A percentile compares a stretch with the other conserved stretches of the same genome.
phyloP scores from a whole-genome alignment of 2,888 invertebrate species.

The Mactromeris polynyma region DNA sequence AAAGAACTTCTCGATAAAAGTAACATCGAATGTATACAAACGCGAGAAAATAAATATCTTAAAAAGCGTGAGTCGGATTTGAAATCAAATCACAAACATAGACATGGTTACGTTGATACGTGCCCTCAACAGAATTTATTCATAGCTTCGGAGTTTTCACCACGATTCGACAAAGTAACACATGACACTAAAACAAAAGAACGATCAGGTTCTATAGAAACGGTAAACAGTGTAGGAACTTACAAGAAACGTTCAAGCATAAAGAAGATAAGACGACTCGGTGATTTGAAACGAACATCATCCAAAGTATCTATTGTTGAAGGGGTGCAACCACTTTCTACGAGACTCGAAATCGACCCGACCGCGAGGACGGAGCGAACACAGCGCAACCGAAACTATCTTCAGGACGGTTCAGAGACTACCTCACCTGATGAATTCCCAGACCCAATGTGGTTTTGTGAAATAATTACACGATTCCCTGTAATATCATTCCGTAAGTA shows the following conservation, averaged over 20 bases:
- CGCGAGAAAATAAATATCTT: not conserved
- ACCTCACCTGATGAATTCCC: slow-evolving; percentile 11
- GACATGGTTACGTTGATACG: not conserved
- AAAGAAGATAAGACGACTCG: slow-evolving; percentile 53
- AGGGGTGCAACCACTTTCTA: not conserved
- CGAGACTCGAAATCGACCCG: slow-evolving; percentile 27
- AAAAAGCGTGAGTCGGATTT: not conserved
- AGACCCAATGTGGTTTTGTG: slow-evolving; percentile 64
- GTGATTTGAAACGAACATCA: slow-evolving; percentile 57
- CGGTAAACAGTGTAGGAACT: not conserved
- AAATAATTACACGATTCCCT: slow-evolving; percentile 67
- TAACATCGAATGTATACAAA: not conserved
- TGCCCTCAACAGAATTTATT: not conserved
- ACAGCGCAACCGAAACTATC: not conserved
- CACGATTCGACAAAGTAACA: not conserved
- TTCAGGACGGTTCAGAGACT: not conserved
- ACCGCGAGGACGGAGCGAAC: slow-evolving; percentile 17
- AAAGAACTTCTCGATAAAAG: not conserved
- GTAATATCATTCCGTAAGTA: slow-evolving; percentile 70
- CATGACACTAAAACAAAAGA: not conserved
- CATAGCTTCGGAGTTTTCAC: not conserved
- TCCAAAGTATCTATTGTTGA: slow-evolving; percentile 56
- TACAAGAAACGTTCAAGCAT: slow-evolving; percentile 13
- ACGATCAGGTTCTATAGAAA: not conserved
- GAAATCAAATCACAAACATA: not conserved